Percentiles rank a stretch among this genome's conserved stretches.
Conservation (phyloP, 2,888 invertebrate genomes). For the Tholera decimalis region DNA sequence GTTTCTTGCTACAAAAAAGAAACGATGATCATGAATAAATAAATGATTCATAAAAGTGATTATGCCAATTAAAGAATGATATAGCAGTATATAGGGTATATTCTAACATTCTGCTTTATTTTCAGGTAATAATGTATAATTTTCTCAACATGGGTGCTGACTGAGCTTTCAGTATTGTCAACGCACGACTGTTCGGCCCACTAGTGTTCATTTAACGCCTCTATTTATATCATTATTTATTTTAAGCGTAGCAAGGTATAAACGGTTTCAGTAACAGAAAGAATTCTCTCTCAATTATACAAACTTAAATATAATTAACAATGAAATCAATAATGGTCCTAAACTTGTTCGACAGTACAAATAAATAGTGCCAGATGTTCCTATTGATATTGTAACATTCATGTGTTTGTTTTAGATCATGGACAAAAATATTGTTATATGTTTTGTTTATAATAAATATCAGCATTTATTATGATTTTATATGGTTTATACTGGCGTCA, state of each 20-base stretch:
- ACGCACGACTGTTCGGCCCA: conserved; percentile 54
- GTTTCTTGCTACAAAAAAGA: too few relatives aligned
- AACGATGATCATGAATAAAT: not conserved
- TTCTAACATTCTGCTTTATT: conserved; percentile 41
- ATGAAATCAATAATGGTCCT: conserved; percentile 42
- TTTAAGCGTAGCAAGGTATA: conserved; percentile 75
- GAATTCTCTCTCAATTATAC: conserved; percentile 68
- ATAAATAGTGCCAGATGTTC: conserved; percentile 74
- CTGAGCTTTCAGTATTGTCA: conserved; percentile 77
- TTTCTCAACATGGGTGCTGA: conserved; percentile 79
- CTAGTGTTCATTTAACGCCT: conserved; percentile 72
- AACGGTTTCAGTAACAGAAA: conserved; percentile 72
- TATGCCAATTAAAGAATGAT: not conserved
- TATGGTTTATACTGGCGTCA: conserved; percentile 69
- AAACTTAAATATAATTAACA: conserved; percentile 54
- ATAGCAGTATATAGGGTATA: not conserved
- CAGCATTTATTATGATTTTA: conserved; percentile 84
- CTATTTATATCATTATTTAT: conserved; percentile 85
- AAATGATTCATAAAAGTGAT: not conserved
- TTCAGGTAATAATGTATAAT: conserved; percentile 67
- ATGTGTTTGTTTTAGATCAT: conserved; percentile 63
- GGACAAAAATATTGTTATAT: conserved; percentile 55
- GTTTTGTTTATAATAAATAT: conserved; percentile 70
- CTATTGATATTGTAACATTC: conserved; percentile 59
- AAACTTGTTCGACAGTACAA: conserved; percentile 69